Evolutionary conservation across 1,140 invertebrate species (phyloP).

Genomic region (Eumaeus atala): DNA sequence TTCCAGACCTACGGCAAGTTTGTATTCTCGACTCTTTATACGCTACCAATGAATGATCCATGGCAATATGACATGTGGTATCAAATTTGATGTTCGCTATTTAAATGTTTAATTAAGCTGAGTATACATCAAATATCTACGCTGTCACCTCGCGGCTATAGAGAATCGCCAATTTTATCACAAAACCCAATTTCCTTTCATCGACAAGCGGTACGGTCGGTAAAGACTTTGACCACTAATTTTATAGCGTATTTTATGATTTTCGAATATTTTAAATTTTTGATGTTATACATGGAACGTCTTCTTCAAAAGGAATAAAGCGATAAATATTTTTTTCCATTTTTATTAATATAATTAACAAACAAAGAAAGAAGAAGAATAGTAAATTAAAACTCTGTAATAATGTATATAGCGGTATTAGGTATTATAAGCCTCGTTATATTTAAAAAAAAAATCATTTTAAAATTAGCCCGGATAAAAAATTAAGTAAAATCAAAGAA

Average conservation of each 20-base stretch:
- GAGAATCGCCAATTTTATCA: conserved; percentile 10
- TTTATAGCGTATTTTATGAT: conserved; percentile 8
- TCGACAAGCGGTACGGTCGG: conserved; percentile 2
- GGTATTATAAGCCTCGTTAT: no score
- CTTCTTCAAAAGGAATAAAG: no score
- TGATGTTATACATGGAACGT: neutral
- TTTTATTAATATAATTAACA: no score
- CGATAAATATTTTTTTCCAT: no score
- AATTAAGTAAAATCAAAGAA: neutral
- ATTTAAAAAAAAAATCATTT: no score
- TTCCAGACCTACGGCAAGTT: no score
- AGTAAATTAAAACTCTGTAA: no score
- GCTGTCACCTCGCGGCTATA: neutral
- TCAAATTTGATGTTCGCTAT: neutral
- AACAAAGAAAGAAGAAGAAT: no score
- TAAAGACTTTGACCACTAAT: neutral
- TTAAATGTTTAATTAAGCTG: neutral
- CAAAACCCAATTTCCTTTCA: conserved; percentile 12
- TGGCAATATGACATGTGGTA: neutral
- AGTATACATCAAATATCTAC: conserved; percentile 2
- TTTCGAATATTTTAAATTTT: conserved; percentile 1
- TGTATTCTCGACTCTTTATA: no score
- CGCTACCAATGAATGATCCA: neutral
- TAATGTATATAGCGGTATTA: no score
- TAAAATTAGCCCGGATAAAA: no score